Base-by-base conservation (phyloP, 1,140 invertebrate genomes). In the Drosophila novamexicana region DNA sequence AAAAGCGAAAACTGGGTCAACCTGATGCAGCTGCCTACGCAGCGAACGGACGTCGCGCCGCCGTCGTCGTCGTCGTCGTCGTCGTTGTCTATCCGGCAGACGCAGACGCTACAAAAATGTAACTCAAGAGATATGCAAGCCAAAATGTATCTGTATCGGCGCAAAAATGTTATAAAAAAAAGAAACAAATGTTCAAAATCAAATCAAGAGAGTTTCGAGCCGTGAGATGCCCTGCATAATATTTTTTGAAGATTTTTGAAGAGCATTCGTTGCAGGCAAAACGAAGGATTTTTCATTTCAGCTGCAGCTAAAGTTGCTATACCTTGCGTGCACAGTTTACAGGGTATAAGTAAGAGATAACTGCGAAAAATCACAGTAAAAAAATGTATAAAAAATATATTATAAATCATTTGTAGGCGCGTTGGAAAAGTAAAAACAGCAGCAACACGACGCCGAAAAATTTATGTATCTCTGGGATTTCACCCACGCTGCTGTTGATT, bases 1-100 rank as follows among this genome's bases (percentile, higher is more conserved):
- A 74, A 86, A 86, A 86, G 82, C 84, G 83, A 86, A 86, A 86
- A 86, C 83, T 86, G 83, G 83, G 83, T 86, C 83, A 83, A 89
- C 84, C 83, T 86, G 84, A 83, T 89, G 83, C 83, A 70, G 79
- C 82, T 78, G 79, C 82, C 82, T 85, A 85, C 82, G 82, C 82
- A 56, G 61, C 63, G 58, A 73, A 39, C 70, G 34, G 22, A 53
- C 58, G 57, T 72, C 50, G 58, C 22, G 22, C 22, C 22, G 18
- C 18, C 2, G 18, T 14, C 14, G 18, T 58, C 50, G 68, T 40
- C 37, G 63, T 14, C 36, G 37, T 65, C 36, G 40, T 22, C 14
- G 57, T 77, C 59, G 56, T 39, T 62, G 78, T 81, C 79, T 77
- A 81, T 81, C 74, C 75, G 75, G 69, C 45, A 59, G 14, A 47